phyloP scores from a whole-genome alignment of 2,888 invertebrate species.

The Phymatocera aterrima region DNA sequence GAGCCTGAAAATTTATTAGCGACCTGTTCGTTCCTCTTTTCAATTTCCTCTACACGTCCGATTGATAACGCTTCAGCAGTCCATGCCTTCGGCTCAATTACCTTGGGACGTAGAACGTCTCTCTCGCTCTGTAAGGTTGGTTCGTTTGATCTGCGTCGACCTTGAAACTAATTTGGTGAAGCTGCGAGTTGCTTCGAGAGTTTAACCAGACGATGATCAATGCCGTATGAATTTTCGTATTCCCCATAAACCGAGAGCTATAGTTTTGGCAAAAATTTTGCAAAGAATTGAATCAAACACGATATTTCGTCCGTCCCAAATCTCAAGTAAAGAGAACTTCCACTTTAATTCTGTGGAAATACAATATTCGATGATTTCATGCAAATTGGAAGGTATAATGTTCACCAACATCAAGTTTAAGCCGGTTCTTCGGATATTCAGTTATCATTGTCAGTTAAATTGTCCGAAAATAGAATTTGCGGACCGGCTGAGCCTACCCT shows the following conservation, averaged over 20 bases:
- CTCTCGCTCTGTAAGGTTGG: neutral
- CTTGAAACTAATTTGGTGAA: constrained; percentile 11
- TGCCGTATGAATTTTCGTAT: constrained; percentile 1
- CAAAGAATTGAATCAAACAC: neutral
- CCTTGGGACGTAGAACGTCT: neutral
- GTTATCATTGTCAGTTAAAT: constrained; percentile 20
- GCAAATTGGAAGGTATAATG: neutral
- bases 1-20: constrained; percentile 17
- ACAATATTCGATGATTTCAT: neutral
- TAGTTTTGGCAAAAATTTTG: neutral
- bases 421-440: constrained; percentile 15
- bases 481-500: neutral
- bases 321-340: neutral
- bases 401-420: neutral
- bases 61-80: constrained; percentile 34
- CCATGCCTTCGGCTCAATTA: constrained; percentile 18
- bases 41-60: constrained; percentile 30
- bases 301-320: neutral
- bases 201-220: constrained; percentile 6
- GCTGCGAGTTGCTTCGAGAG: neutral
- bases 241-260: neutral
- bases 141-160: constrained; percentile 14
- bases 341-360: neutral
- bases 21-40: constrained; percentile 29
- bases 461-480: constrained; percentile 8